Conservation (phyloP, 2,888 invertebrate genomes). For the Papilio gigon region DNA sequence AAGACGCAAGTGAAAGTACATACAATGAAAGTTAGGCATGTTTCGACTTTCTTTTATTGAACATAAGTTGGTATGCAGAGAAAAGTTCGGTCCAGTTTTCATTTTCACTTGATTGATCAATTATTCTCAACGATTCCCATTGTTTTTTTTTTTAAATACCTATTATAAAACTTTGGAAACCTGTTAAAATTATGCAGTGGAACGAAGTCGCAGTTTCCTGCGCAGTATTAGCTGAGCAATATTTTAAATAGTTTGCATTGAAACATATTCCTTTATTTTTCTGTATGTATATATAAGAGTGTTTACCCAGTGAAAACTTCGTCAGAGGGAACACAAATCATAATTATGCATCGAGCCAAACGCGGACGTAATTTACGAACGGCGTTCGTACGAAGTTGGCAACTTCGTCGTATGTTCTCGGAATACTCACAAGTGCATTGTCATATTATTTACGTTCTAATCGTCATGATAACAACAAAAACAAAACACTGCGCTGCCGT, state of each 20-base stretch:
- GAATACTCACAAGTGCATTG: constrained; percentile 24
- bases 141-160: background rate
- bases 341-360: constrained; percentile 19
- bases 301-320: background rate
- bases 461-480: constrained; percentile 2
- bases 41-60: constrained; percentile 3
- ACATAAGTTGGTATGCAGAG: constrained; percentile 4
- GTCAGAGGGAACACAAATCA: background rate
- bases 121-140: background rate
- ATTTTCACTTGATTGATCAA: constrained; percentile 13
- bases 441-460: constrained; percentile 24
- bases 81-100: constrained; percentile 15
- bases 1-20: background rate
- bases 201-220: too few species aligned
- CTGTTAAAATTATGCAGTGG: too few species aligned
- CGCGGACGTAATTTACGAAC: constrained; percentile 9
- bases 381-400: constrained; percentile 24
- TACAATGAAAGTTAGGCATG: constrained; percentile 6
- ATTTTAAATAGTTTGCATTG: too few species aligned
- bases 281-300: background rate
- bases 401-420: constrained; percentile 7
- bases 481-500: constrained; percentile 7
- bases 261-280: background rate
- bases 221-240: too few species aligned
- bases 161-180: background rate